Evolutionary conservation across 2,113 vertebrate genomes (phyloP), one percentile per base, ranked within the genome.

Genomic region (Myotis lucifugus): DNA sequence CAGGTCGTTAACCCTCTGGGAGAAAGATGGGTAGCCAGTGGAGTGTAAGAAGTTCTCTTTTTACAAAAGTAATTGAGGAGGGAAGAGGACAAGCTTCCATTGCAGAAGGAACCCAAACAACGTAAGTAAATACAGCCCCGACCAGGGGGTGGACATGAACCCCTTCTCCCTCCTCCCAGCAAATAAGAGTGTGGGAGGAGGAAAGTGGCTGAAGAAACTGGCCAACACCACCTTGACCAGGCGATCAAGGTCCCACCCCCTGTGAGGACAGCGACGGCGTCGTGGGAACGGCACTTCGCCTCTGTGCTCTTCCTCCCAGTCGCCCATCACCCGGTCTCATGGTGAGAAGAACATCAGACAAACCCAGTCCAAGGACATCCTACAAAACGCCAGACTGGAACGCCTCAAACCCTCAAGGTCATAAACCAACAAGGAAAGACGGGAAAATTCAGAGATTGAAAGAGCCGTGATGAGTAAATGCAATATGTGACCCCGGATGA

Each of bases 241-340:
- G 1, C 5, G 34, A 1, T n/a, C 32, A 40, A 70, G 10, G 2
- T 18, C 1, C n/a, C 0, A 0, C 46, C n/a, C 19, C 6, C 29
- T 8, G 18, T 4, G 21, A 77, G 70, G 34, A 46, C 18, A 21
- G 69, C 1, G 46, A 6, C 42, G 0, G 17, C 1, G 8, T 19
- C 18, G 8, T n/a, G 40, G 37, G 66, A 79, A 85, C 23, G 25
- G 13, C 15, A 3, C 37, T 34, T 42, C 32, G 2, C 4, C 23
- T 11, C 40, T 48, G 42, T 9, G 46, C 32, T 15, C 11, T 3
- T 27, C 87, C 42, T 46, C 54, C 74, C 0, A 0, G 48, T 0
- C 50, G 69, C 32, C 32, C 74, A 21, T 56, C 14, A 1, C 56
- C 21, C 3, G 8, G 3, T 18, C 37, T 27, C 69, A 8, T 21